A percentile compares a stretch with the other conserved stretches of the same genome.
phyloP scores from a whole-genome alignment of 2,113 vertebrate species.

The Castor canadensis region DNA sequence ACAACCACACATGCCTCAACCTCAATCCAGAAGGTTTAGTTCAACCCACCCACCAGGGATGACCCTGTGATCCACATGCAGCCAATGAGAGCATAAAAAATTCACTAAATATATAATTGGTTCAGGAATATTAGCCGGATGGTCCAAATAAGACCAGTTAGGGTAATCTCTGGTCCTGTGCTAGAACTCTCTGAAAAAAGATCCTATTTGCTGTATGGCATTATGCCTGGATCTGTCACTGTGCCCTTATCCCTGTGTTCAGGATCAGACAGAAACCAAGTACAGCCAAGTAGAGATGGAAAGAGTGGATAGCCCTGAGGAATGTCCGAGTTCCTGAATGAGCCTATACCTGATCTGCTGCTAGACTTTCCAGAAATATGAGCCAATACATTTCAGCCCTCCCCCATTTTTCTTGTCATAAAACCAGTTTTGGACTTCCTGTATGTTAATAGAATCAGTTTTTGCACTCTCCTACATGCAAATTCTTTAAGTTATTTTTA shows the following conservation, averaged over 20 bases:
- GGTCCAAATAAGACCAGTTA: neutral
- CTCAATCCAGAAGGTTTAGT: neutral
- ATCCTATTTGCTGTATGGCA: accelerated
- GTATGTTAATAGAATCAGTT: neutral
- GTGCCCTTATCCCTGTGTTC: neutral
- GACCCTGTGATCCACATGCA: neutral
- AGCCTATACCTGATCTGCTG: neutral
- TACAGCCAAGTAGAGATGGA: neutral
- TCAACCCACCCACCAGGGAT: neutral
- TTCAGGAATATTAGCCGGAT: neutral
- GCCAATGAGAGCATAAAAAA: neutral
- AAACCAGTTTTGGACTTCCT: neutral
- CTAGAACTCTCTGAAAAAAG: neutral
- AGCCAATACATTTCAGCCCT: neutral
- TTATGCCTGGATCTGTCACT: too few species aligned
- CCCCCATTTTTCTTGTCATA: neutral
- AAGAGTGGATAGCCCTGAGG: neutral
- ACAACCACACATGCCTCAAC: neutral
- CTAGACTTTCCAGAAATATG: neutral
- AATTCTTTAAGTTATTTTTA: neutral
- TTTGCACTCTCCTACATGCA: neutral
- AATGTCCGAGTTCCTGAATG: neutral
- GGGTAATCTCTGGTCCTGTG: neutral
- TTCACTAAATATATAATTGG: neutral
- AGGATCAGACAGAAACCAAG: neutral